Evolutionary conservation across 2,888 invertebrate species (phyloP), one percentile per base, ranked within the genome.

Genomic region (Melieria omissa): DNA sequence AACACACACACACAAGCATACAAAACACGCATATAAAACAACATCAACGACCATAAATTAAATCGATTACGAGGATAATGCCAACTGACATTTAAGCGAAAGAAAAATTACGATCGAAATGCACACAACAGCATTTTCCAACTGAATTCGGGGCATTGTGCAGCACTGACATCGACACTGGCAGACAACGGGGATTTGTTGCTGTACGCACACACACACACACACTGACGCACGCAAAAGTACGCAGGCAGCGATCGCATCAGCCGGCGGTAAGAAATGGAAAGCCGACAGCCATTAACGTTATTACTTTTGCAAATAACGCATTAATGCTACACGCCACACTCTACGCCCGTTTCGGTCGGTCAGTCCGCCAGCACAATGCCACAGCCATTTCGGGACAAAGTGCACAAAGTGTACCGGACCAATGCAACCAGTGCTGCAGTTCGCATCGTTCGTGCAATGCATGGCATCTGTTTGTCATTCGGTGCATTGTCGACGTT

Each of bases 281-380:
- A 29, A 49, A 52, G 14, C 44, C 52, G 45, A 47, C 49, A 60
- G 49, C n/a, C 60, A 67, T 67, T 67, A 67, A 60, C 67, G 60
- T 67, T 61, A 67, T 67, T 67, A 67, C 61, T 67, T 67, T 49
- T 60, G 60, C 67, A 61, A 67, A 67, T 67, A 67, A 52, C 52
- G 52, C 60, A 57, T 58, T 67, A 67, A 67, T 67, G 67, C 60
- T 3, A 29, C 3, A 29, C 29, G 29, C 29, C 3, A 29, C 29
- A 3, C 29, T 29, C 29, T 29, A 29, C 29, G 29, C 29, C 29
- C 29, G 29, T 29, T 29, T 29, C 29, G 1, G 29, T 29, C 29
- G 29, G 29, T 29, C 29, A 29, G 29, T 29, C 1, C 29, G 3
- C 29, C 29, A 29, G 29, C 29, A 29, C 29, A 29, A 1, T 2